Conservation (phyloP, 2,888 invertebrate genomes). For the Deilephila porcellus region DNA sequence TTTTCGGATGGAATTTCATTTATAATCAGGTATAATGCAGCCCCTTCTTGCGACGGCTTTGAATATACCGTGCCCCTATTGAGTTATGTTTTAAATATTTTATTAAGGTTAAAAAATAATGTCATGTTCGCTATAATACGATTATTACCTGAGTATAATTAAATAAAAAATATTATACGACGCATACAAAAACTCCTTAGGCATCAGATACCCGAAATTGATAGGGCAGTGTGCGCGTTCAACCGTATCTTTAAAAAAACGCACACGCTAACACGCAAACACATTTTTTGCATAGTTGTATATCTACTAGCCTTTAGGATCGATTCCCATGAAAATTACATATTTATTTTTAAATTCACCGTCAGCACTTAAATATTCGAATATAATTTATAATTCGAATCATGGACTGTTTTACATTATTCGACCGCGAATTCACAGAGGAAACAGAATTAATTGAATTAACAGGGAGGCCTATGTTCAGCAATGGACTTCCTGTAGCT, state of each 20-base stretch:
- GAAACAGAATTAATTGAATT: no score
- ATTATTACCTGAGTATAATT: not conserved
- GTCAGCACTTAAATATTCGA: no score
- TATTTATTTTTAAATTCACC: no score
- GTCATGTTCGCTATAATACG: not conserved
- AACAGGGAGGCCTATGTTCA: no score
- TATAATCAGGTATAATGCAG: no score
- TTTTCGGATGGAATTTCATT: no score
- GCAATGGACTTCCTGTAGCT: no score
- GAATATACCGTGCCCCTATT: not conserved
- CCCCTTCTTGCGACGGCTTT: not conserved
- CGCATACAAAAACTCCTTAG: not conserved
- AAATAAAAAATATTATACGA: conserved; percentile 9
- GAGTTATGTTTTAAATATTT: no score
- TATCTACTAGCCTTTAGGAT: not conserved
- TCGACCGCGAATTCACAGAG: no score
- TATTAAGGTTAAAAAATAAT: not conserved
- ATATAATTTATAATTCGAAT: no score
- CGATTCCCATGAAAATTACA: conserved; percentile 14
- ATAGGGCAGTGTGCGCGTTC: conserved; percentile 12
- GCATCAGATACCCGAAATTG: conserved; percentile 8
- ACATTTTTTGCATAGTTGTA: not conserved
- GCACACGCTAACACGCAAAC: conserved; percentile 20
- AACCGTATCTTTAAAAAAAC: conserved; percentile 15
- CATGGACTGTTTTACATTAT: no score